Conservation (phyloP, 2,797 vertebrate species). For the Pseudotriccus pelzelni region DNA sequence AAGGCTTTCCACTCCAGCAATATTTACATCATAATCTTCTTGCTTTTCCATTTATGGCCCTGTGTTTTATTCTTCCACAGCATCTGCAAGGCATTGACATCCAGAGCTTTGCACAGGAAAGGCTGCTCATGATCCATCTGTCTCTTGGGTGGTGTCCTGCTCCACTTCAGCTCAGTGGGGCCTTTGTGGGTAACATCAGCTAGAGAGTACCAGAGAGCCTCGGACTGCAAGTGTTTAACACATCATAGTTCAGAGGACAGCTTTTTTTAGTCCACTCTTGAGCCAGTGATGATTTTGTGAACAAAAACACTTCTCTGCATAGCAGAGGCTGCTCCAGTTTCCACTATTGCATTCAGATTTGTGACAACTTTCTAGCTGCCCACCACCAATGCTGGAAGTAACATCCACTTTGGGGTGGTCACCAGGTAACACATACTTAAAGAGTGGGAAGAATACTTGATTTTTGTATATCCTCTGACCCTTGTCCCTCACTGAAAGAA, state of each 20-base stretch:
- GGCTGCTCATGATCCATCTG: neutral
- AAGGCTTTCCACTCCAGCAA: neutral
- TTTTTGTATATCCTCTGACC: neutral
- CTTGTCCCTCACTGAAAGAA: neutral
- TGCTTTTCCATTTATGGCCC: neutral
- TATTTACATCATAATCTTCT: neutral
- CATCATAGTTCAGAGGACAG: neutral
- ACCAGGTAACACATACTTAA: neutral
- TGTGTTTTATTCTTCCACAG: neutral
- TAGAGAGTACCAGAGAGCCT: neutral
- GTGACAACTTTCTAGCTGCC: neutral
- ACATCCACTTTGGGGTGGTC: neutral
- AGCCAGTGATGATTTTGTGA: neutral
- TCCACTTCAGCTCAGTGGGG: neutral
- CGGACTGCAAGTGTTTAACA: neutral
- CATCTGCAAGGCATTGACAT: slow-evolving; percentile 34
- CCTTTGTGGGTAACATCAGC: neutral
- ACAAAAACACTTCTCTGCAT: neutral
- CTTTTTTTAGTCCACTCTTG: neutral
- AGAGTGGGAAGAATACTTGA: neutral
- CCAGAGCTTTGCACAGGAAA: neutral
- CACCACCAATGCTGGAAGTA: neutral
- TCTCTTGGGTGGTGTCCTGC: neutral
- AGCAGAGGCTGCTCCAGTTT: neutral
- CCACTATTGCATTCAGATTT: neutral